Evolutionary conservation across 2,113 vertebrate genomes (phyloP).

Genomic region (Ptilorrhoa leucosticta): DNA sequence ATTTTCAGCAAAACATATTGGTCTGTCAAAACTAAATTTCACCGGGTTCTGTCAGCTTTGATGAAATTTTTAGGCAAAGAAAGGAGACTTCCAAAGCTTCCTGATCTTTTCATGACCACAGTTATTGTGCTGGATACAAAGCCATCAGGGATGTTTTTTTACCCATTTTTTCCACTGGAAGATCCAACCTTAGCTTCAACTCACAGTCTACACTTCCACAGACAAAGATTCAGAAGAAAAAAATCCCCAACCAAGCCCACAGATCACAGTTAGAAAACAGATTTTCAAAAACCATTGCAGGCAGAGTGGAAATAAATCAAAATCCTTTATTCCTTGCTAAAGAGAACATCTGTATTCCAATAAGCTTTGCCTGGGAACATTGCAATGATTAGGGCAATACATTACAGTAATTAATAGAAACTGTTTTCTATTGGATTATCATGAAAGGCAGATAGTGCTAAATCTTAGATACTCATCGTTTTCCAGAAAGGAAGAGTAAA

Average conservation of each 20-base stretch:
- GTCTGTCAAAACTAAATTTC: not conserved
- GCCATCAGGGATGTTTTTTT: not conserved
- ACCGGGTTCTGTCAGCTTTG: not conserved
- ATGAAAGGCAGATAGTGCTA: not conserved
- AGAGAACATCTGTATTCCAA: not conserved
- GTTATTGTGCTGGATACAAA: not conserved
- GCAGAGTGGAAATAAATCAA: not conserved
- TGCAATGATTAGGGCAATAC: not conserved
- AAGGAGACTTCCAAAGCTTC: not conserved
- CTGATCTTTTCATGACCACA: not conserved
- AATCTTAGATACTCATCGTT: not conserved
- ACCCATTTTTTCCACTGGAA: not conserved
- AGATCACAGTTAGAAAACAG: not conserved
- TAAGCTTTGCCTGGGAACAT: not conserved
- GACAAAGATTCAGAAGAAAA: not conserved
- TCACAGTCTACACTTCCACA: not conserved
- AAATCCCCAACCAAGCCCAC: not conserved
- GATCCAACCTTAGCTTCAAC: not conserved
- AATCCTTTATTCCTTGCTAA: not conserved
- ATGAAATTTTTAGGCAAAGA: not conserved
- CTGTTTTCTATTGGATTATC: not conserved
- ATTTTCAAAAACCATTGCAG: not conserved
- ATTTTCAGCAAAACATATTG: not conserved
- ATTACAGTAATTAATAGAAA: not conserved
- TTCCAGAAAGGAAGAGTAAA: not conserved